These are phyloP conservation scores for Monochamus saltuarius DNA, from an alignment of 1,140 invertebrate species.

Conservation along the genomic window DNA sequence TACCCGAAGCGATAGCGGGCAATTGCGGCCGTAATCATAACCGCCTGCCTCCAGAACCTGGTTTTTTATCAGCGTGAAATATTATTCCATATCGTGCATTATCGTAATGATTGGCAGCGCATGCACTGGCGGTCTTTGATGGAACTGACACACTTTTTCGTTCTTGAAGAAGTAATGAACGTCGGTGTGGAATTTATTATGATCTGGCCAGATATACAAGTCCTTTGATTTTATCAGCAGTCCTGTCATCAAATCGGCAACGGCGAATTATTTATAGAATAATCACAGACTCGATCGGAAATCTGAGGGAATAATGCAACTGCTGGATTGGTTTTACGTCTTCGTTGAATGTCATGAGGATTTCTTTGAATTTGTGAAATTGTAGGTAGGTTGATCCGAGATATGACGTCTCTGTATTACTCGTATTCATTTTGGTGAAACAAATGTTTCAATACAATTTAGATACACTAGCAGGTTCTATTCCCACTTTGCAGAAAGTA, in stretches of 20 bases:
- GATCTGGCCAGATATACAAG: neutral
- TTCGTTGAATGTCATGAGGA: no score
- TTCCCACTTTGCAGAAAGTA: no score
- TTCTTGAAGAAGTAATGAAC: neutral
- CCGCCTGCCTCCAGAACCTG: neutral
- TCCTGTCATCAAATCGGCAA: neutral
- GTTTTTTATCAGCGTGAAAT: constrained; percentile 2
- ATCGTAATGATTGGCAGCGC: constrained; percentile 2
- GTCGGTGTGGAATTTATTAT: neutral
- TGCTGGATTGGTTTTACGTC: neutral
- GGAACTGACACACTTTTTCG: neutral
- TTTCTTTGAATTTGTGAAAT: no score
- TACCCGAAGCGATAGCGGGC: neutral
- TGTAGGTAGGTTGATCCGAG: no score
- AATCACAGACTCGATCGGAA: constrained; percentile 2
- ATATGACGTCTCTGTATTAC: no score
- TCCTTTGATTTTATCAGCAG: constrained; percentile 8
- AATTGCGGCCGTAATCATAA: constrained; percentile 4
- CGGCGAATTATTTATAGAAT: neutral
- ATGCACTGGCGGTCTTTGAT: constrained; percentile 1
- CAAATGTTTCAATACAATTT: no score
- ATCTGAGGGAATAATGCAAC: constrained; percentile 6
- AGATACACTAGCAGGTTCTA: no score
- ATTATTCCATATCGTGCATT: constrained; percentile 4
- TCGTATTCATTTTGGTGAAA: no score